phyloP scores from a whole-genome alignment of 2,113 vertebrate genomes.

The Apistogramma diplotaenia region DNA sequence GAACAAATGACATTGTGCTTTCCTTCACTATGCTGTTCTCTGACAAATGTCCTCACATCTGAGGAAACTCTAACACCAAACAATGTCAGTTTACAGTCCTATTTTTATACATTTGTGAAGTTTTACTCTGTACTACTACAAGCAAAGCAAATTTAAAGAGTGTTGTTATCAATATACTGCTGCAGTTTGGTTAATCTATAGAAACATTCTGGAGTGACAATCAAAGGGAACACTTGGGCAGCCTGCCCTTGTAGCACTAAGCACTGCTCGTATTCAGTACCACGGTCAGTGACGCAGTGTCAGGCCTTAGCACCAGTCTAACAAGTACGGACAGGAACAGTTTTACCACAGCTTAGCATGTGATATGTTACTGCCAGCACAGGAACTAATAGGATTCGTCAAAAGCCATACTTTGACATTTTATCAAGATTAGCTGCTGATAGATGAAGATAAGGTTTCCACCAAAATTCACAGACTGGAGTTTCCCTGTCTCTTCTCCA shows the following conservation, averaged over 20 bases:
- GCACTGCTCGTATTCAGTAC: slow-evolving; percentile 30
- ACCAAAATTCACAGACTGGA: background rate
- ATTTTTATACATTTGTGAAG: background rate
- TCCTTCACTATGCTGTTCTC: too few species aligned
- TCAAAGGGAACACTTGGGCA: background rate
- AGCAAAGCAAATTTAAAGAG: background rate
- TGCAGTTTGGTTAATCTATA: background rate
- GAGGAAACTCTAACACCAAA: background rate
- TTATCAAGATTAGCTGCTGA: too few species aligned
- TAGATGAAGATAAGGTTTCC: background rate
- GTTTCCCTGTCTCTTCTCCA: background rate
- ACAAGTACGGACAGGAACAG: background rate
- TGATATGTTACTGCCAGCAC: background rate
- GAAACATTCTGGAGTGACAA: background rate
- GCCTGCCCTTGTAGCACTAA: background rate
- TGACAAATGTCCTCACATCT: too few species aligned
- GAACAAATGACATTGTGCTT: too few species aligned
- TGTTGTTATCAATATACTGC: background rate
- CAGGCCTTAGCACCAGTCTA: background rate
- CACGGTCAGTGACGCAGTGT: slow-evolving; percentile 46
- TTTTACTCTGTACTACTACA: background rate
- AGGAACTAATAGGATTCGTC: background rate
- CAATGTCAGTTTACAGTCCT: too few species aligned
- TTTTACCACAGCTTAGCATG: background rate
- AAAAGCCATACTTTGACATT: background rate